Conservation (phyloP, 2,888 invertebrate species). For the Philopedon plagiatum region DNA sequence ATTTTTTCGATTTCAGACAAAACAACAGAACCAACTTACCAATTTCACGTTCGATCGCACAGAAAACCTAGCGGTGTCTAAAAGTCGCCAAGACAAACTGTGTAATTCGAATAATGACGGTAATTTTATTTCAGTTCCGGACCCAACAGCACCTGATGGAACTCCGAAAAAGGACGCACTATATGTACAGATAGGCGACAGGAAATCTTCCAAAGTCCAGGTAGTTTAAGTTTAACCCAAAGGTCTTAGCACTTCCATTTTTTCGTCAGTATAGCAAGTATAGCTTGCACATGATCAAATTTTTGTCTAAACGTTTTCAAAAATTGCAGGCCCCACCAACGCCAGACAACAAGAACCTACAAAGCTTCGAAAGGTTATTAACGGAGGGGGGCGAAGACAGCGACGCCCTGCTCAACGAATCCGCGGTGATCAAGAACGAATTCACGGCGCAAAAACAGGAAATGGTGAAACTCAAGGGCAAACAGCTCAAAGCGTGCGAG, state of each 20-base stretch:
- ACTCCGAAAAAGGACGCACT: conserved; percentile 61
- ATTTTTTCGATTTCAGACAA: conserved; percentile 19
- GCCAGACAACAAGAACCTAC: conserved; percentile 46
- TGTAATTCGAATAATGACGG: conserved; percentile 61
- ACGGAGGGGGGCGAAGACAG: conserved; percentile 36
- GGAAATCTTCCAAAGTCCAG: conserved; percentile 28
- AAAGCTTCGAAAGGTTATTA: conserved; percentile 40
- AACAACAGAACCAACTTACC: conserved; percentile 29
- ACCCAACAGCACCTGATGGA: conserved; percentile 65
- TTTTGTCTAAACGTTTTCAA: background rate
- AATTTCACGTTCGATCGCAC: conserved; percentile 49
- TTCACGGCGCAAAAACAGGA: conserved; percentile 57
- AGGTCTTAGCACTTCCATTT: no score
- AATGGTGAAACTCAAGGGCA: conserved; percentile 64
- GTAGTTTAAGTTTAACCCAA: no score
- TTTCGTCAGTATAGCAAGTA: background rate
- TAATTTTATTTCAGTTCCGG: conserved; percentile 65
- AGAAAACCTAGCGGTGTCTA: conserved; percentile 61
- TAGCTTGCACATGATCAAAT: background rate
- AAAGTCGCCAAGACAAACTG: conserved; percentile 51
- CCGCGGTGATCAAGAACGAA: conserved; percentile 53
- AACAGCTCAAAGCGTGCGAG: conserved; percentile 67
- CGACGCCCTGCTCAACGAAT: conserved; percentile 52
- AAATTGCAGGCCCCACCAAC: conserved; percentile 39
- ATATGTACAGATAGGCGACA: conserved; percentile 56